phyloP scores from a whole-genome alignment of 37 sponge, comb jelly and placozoan species.

The Eunapius fragilis region DNA sequence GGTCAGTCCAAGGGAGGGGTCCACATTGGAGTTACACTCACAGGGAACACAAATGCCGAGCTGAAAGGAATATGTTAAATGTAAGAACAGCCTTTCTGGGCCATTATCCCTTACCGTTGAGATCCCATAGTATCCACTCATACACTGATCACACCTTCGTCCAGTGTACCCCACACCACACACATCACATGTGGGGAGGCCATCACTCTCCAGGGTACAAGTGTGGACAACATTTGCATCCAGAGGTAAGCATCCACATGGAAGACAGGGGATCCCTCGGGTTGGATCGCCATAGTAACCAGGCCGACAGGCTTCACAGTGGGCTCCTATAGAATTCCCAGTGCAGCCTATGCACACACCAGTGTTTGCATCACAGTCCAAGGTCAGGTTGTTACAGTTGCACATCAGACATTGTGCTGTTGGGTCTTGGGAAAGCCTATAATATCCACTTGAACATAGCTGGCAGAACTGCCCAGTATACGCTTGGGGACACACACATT shows the following conservation, averaged over 20 bases:
- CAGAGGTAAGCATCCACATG: slow-evolving; percentile 80
- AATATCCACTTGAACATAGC: slow-evolving; percentile 72
- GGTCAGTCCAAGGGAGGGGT: slow-evolving; percentile 63
- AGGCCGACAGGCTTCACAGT: slow-evolving; percentile 68
- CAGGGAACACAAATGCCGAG: slow-evolving; percentile 46
- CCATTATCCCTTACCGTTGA: slow-evolving; percentile 48
- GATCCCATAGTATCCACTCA: slow-evolving; percentile 83
- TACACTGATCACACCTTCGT: slow-evolving; percentile 86
- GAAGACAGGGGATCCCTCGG: slow-evolving; percentile 63
- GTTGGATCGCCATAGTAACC: slow-evolving; percentile 78
- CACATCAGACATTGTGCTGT: slow-evolving; percentile 62
- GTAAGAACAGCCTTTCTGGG: neutral
- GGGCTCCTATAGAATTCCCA: slow-evolving; percentile 63
- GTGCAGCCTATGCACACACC: slow-evolving; percentile 76
- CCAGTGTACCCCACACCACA: slow-evolving; percentile 77
- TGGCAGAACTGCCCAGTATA: slow-evolving; percentile 76
- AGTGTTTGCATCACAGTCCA: slow-evolving; percentile 67
- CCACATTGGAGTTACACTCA: slow-evolving; percentile 77
- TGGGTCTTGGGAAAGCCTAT: slow-evolving; percentile 28
- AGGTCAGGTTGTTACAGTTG: slow-evolving; percentile 72
- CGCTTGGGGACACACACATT: slow-evolving; percentile 40
- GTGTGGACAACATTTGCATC: slow-evolving; percentile 49
- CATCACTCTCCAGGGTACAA: slow-evolving; percentile 67
- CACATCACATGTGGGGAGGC: slow-evolving; percentile 65
- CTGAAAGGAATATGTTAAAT: slow-evolving; percentile 1